Percentiles rank a stretch among this genome's conserved stretches.
These are phyloP conservation scores for Ailurus styani DNA, from an alignment of 2,113 vertebrate species.

Conservation along the genomic window DNA sequence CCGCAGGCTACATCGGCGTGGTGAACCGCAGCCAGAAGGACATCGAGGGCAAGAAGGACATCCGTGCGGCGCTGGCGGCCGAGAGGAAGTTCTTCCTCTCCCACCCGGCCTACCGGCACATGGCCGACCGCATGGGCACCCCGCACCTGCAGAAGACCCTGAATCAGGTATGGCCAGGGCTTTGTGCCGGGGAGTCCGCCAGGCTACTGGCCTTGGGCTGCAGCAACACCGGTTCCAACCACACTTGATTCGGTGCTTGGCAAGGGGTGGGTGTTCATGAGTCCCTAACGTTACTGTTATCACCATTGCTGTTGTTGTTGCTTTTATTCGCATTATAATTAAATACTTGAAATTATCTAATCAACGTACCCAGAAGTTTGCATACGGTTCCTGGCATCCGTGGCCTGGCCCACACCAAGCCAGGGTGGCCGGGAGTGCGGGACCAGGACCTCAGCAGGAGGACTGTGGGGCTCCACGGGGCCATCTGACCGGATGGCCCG, in stretches of 20 bases:
- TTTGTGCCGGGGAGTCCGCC: not conserved
- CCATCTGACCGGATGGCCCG: not conserved
- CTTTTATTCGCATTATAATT: not conserved
- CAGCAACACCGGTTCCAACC: not conserved
- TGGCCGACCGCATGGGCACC: slow-evolving; percentile 97
- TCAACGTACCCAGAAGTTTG: not conserved
- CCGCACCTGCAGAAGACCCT: slow-evolving; percentile 92
- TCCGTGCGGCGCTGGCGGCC: slow-evolving; percentile 89
- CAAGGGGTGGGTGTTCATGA: not conserved
- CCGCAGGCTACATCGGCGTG: slow-evolving; percentile 93
- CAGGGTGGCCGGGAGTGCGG: not conserved
- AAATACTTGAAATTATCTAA: not conserved
- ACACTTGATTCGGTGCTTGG: not conserved
- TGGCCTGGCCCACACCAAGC: too few species aligned
- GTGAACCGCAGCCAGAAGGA: slow-evolving; percentile 99
- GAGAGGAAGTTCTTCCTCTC: slow-evolving; percentile 98
- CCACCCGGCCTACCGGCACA: slow-evolving; percentile 93
- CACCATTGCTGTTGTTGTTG: not conserved
- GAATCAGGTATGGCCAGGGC: slow-evolving; percentile 89
- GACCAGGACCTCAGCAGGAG: not conserved
- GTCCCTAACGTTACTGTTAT: fast-evolving
- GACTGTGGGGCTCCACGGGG: too few species aligned
- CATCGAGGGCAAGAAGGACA: slow-evolving; percentile 97
- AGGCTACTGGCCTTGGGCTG: not conserved
- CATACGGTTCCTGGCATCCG: not conserved